A percentile compares a stretch with the other conserved stretches of the same genome.
Evolutionary conservation across 2,113 vertebrate species (phyloP).

Genomic region (Chascanopsetta lugubris): DNA sequence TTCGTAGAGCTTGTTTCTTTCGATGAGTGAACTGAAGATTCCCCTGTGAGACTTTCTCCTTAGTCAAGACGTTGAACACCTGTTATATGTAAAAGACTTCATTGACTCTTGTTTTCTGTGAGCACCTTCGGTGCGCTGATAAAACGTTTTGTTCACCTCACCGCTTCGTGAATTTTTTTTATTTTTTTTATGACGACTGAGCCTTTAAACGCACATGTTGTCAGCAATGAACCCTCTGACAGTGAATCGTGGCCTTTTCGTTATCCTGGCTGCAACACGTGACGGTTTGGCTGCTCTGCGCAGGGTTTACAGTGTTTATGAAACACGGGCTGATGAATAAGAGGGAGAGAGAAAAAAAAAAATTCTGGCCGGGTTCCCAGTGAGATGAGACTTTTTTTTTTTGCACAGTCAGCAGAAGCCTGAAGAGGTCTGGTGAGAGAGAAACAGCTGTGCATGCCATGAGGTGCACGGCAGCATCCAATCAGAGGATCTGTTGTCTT

Average conservation of each 20-base stretch:
- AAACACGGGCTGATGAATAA: conserved; percentile 45
- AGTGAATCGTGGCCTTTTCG: conserved; percentile 32
- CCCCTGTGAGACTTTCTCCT: no score
- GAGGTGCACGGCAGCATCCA: conserved; percentile 36
- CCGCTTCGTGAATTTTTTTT: conserved; percentile 17
- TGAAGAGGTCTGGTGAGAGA: conserved; percentile 36
- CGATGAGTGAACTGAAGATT: no score
- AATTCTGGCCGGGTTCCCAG: conserved; percentile 57
- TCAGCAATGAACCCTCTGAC: background rate
- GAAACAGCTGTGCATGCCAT: conserved; percentile 66
- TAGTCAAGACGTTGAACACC: no score
- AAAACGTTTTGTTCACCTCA: conserved; percentile 16
- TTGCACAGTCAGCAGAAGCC: conserved; percentile 70
- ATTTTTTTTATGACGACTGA: no score
- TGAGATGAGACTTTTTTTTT: conserved; percentile 62
- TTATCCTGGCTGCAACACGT: conserved; percentile 34
- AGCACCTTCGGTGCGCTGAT: conserved; percentile 6
- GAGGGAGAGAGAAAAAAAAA: no score
- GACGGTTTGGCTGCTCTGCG: conserved; percentile 41
- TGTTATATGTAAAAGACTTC: no score
- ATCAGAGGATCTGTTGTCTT: conserved; percentile 38
- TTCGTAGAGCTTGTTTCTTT: no score
- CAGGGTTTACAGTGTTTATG: conserved; percentile 26
- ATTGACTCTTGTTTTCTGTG: conserved; percentile 21
- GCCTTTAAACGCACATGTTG: conserved; percentile 16